Evolutionary conservation across 1,140 invertebrate genomes (phyloP).

Genomic region (Anadara kagoshimensis): DNA sequence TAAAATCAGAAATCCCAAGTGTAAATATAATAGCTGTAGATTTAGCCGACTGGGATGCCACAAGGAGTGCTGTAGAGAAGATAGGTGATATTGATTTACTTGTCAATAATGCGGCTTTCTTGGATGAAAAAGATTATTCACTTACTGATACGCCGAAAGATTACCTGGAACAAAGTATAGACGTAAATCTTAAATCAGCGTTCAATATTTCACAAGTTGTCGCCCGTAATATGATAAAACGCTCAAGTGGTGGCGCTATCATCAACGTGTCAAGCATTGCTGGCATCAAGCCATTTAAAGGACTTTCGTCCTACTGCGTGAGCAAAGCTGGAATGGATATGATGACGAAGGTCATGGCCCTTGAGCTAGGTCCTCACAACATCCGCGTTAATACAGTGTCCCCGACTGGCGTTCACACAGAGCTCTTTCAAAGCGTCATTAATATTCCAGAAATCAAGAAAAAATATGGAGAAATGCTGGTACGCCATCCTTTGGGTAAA

Average conservation of each 20-base stretch:
- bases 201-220: too few relatives aligned
- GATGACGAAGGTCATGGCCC: background rate
- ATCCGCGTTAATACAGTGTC: background rate
- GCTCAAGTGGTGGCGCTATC: too few relatives aligned
- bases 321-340: background rate
- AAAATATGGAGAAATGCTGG: background rate
- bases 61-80: background rate
- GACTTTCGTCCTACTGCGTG: background rate
- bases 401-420: background rate
- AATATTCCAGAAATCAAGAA: background rate
- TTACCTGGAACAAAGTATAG: too few relatives aligned
- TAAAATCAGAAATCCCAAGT: conserved; percentile 4
- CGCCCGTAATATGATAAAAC: too few relatives aligned
- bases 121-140: too few relatives aligned
- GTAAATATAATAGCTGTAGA: background rate
- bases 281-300: background rate
- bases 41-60: conserved; percentile 2
- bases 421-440: background rate
- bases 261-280: background rate
- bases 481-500: background rate
- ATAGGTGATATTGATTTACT: background rate
- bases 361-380: background rate
- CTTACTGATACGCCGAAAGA: too few relatives aligned
- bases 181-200: too few relatives aligned
- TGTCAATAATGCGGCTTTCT: background rate